These are phyloP conservation scores for Temnothorax curvispinosus DNA, from an alignment of 1,140 invertebrate species.

Conservation along the genomic window DNA sequence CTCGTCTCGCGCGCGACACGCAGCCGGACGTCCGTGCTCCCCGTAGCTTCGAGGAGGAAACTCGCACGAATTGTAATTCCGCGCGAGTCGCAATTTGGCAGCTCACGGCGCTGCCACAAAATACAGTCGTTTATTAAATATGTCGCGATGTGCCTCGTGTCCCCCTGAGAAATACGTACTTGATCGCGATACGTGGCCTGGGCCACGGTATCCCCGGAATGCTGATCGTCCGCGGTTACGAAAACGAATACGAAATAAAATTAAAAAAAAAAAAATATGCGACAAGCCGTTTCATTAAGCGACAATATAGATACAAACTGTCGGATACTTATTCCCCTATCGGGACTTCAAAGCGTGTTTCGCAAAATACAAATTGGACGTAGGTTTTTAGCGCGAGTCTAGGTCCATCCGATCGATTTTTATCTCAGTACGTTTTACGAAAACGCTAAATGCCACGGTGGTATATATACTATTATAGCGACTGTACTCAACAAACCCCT, in stretches of 20 bases:
- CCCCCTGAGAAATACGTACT: neutral
- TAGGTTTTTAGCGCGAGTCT: neutral
- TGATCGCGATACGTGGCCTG: neutral
- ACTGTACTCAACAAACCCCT: neutral
- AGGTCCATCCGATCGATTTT: neutral
- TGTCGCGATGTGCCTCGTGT: neutral
- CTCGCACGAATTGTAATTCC: constrained; percentile 7
- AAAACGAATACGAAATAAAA: neutral
- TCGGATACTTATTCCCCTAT: neutral
- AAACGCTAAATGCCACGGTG: neutral
- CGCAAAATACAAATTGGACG: neutral
- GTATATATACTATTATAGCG: too few relatives aligned
- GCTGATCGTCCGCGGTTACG: neutral
- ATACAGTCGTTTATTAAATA: constrained; percentile 25
- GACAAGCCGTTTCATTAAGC: constrained; percentile 7
- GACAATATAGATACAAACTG: neutral
- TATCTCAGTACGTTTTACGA: neutral
- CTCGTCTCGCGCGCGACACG: neutral
- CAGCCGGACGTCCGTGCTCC: neutral
- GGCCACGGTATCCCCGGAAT: neutral
- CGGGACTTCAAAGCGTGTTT: too few relatives aligned
- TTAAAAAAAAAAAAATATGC: too few relatives aligned
- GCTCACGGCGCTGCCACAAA: neutral
- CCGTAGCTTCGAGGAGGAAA: neutral
- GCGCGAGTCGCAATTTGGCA: constrained; percentile 10